Percentiles rank a stretch among this genome's conserved stretches.
These are phyloP conservation scores for Bathynomus jamesi DNA, from an alignment of 1,140 invertebrate genomes.

Conservation along the genomic window DNA sequence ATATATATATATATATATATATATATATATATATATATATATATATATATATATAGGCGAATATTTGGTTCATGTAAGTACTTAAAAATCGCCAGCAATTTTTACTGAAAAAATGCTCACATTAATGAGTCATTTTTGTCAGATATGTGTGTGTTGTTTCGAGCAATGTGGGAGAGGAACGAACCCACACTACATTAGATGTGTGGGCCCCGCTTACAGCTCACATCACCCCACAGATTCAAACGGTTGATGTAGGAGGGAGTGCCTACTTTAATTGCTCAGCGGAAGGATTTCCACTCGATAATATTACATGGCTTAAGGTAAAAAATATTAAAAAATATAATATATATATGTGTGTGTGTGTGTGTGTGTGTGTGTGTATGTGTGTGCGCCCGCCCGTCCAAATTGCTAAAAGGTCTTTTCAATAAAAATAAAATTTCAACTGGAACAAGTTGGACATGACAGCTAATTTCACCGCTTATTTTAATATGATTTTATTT, in stretches of 20 bases:
- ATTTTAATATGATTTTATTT: too few species aligned
- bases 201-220: conserved; percentile 59
- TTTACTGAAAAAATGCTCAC: background rate
- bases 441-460: too few species aligned
- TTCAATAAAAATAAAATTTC: too few species aligned
- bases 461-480: too few species aligned
- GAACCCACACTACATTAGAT: conserved; percentile 22
- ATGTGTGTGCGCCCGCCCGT: background rate
- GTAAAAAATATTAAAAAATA: conserved; percentile 53
- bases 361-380: background rate
- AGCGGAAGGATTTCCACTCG: conserved; percentile 80
- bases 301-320: conserved; percentile 83
- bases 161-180: conserved; percentile 23
- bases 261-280: conserved; percentile 80
- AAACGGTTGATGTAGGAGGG: conserved; percentile 84
- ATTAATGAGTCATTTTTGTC: background rate
- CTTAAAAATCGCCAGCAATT: background rate
- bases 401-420: too few species aligned
- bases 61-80: conserved; percentile 15
- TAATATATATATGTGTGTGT: background rate
- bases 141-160: conserved; percentile 29
- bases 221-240: conserved; percentile 75
- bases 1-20: background rate
- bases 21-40: background rate
- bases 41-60: background rate